These are phyloP conservation scores for Oithona nana DNA, from an alignment of 2,888 invertebrate species.

Conservation along the genomic window DNA sequence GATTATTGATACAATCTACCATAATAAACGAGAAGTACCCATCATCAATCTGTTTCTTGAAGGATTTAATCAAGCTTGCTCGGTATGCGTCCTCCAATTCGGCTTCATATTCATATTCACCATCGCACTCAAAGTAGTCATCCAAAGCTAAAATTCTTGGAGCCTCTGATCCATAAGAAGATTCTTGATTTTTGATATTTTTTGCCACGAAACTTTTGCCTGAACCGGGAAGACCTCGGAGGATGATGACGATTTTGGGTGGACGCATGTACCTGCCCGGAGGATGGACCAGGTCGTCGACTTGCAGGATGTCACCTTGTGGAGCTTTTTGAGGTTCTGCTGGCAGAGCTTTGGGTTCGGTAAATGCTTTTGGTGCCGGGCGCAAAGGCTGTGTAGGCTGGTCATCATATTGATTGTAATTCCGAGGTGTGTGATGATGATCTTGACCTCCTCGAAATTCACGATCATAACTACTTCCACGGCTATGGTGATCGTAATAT, in stretches of 20 bases:
- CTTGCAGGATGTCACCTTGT: conserved; percentile 42
- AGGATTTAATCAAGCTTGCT: conserved; percentile 61
- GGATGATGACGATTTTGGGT: conserved; percentile 56
- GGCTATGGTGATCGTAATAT: neutral
- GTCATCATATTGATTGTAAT: no score
- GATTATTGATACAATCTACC: conserved; percentile 72
- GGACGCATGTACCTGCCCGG: conserved; percentile 67
- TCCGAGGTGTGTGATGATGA: no score
- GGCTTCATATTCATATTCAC: conserved; percentile 61
- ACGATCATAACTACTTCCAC: neutral
- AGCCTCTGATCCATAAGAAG: conserved; percentile 67
- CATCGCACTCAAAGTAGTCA: conserved; percentile 50
- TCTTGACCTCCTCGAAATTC: neutral
- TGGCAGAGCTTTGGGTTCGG: neutral
- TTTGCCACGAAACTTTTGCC: conserved; percentile 81
- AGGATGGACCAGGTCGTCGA: conserved; percentile 47
- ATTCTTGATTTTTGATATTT: conserved; percentile 41
- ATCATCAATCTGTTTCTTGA: conserved; percentile 72
- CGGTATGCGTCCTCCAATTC: conserved; percentile 62
- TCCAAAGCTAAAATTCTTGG: conserved; percentile 80
- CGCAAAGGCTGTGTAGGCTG: no score
- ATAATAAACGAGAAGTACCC: conserved; percentile 82
- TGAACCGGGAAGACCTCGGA: conserved; percentile 77
- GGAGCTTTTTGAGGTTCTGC: conserved; percentile 22
- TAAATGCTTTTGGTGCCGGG: no score